Conservation (phyloP, 2,797 vertebrate genomes). For the Heterohyrax brucei region DNA sequence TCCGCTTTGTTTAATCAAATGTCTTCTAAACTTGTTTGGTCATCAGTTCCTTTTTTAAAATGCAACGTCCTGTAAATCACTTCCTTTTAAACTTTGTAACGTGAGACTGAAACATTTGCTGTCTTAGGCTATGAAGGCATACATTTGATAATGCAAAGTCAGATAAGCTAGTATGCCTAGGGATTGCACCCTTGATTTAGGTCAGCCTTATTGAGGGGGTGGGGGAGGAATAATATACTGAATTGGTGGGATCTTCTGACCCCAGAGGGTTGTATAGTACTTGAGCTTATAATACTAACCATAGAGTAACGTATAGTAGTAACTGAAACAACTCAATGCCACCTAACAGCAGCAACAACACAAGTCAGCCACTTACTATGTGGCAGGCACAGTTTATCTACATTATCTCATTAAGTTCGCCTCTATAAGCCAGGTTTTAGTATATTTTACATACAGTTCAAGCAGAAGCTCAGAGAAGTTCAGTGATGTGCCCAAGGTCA, state of each 20-base stretch:
- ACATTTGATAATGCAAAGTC: background rate
- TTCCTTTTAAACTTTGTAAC: background rate
- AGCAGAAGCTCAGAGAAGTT: background rate
- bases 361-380: background rate
- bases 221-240: background rate
- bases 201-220: background rate
- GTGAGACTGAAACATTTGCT: background rate
- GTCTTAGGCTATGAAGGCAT: background rate
- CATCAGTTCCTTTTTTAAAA: background rate
- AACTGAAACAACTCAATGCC: background rate
- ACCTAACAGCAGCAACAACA: background rate
- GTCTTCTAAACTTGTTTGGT: background rate
- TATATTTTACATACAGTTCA: background rate
- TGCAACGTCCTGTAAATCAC: background rate
- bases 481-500: background rate
- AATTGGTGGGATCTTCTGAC: background rate
- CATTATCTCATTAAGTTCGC: background rate
- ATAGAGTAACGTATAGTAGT: background rate
- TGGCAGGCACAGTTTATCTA: background rate
- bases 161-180: background rate
- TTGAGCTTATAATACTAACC: conserved; percentile 21
- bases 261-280: background rate
- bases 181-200: background rate
- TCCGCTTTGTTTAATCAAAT: conserved; percentile 38
- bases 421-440: background rate